These are phyloP conservation scores for Dicrostonyx torquatus DNA, from an alignment of 2,797 vertebrate species.

Conservation along the genomic window DNA sequence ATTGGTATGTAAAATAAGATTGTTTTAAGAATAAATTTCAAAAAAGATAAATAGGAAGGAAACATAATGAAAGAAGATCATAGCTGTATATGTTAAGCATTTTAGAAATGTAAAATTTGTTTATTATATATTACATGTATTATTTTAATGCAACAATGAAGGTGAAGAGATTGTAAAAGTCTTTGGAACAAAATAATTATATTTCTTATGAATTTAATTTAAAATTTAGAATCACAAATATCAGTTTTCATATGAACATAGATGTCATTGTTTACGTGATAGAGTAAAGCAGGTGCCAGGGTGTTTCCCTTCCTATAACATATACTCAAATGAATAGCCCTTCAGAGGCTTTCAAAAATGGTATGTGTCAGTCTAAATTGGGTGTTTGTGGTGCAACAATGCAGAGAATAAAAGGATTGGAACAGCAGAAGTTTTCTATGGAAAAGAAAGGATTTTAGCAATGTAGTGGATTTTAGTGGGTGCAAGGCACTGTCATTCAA, in stretches of 20 bases:
- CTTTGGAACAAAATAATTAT: not conserved
- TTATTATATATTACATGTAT: not conserved
- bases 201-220: not conserved
- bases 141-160: not conserved
- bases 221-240: slow-evolving; percentile 55
- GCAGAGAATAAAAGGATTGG: slow-evolving; percentile 41
- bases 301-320: slow-evolving; percentile 28
- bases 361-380: slow-evolving; percentile 50
- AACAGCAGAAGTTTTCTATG: not conserved
- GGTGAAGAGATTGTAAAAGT: not conserved
- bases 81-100: not conserved
- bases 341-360: slow-evolving; percentile 59
- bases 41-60: not conserved
- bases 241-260: slow-evolving; percentile 21
- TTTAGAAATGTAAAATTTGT: not conserved
- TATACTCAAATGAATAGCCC: slow-evolving; percentile 54
- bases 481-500: not conserved
- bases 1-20: too few species aligned
- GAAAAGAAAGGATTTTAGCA: slow-evolving; percentile 40
- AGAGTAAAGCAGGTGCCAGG: not conserved
- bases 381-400: slow-evolving; percentile 16
- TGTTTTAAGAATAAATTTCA: too few species aligned
- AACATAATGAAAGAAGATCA: not conserved
- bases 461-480: not conserved
- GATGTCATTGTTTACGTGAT: slow-evolving; percentile 14